phyloP scores from a whole-genome alignment of 2,113 vertebrate genomes.

The Pholis gunnellus region DNA sequence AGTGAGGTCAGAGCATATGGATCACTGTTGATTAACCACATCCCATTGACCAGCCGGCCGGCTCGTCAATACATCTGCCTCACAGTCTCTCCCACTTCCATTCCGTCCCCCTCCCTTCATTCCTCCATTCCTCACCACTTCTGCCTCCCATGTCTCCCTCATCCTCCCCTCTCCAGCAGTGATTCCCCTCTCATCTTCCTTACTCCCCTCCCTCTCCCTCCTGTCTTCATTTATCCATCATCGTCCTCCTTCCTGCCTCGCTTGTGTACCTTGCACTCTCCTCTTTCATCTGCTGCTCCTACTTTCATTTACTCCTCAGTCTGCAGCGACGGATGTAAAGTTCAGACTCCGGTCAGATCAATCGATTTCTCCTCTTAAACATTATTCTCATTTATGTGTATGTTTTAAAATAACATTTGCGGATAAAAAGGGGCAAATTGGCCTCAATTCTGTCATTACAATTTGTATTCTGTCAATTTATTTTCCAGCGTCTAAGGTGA shows the following conservation, averaged over 20 bases:
- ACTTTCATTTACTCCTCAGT: constrained; percentile 25
- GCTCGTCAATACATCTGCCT: constrained; percentile 63
- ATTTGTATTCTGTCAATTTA: background rate
- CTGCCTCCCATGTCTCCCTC: constrained; percentile 39
- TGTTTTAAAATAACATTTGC: background rate
- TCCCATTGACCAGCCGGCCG: constrained; percentile 64
- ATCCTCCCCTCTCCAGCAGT: constrained; percentile 46
- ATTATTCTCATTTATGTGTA: background rate
- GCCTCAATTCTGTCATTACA: no score
- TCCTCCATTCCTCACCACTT: constrained; percentile 49
- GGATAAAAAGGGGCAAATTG: background rate
- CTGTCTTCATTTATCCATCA: constrained; percentile 19
- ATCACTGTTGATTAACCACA: constrained; percentile 71
- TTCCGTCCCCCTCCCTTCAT: constrained; percentile 16
- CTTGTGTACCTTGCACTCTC: constrained; percentile 17
- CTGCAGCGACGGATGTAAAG: constrained; percentile 37
- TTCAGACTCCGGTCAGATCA: background rate
- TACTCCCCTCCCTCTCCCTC: background rate
- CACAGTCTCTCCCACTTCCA: constrained; percentile 36
- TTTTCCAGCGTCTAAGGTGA: background rate
- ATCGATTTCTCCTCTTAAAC: background rate
- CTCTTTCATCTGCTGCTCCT: background rate
- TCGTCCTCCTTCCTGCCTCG: constrained; percentile 41
- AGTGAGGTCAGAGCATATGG: constrained; percentile 71
- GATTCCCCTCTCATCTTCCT: constrained; percentile 32